These are phyloP conservation scores for Abrostola triplasia DNA, from an alignment of 2,888 invertebrate genomes.

Conservation along the genomic window DNA sequence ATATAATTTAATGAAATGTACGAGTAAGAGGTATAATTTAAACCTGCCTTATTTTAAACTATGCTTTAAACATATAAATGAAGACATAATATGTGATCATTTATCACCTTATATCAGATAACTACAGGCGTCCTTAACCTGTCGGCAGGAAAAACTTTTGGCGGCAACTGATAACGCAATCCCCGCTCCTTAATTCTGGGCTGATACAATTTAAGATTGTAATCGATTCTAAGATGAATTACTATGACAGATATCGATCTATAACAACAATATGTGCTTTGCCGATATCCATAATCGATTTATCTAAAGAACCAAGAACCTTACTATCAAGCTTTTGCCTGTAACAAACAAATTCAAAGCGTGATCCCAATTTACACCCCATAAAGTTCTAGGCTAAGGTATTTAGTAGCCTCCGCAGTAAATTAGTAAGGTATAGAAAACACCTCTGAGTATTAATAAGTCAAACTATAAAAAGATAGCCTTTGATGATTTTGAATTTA, in stretches of 20 bases:
- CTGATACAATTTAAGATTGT: background rate
- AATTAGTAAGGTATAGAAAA: constrained; percentile 16
- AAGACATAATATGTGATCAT: too few species aligned
- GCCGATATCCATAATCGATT: background rate
- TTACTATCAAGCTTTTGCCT: background rate
- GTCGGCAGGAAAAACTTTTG: too few species aligned
- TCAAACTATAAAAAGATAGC: background rate
- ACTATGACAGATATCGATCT: background rate
- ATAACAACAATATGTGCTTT: background rate
- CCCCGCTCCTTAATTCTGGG: too few species aligned
- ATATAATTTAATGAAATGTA: too few species aligned
- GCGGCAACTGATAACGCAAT: too few species aligned
- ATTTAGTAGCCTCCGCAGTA: constrained; percentile 15
- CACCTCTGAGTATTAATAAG: constrained; percentile 2
- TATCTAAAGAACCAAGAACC: constrained; percentile 3
- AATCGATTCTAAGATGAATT: background rate
- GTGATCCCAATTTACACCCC: constrained; percentile 13
- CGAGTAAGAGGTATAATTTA: too few species aligned
- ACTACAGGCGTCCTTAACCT: too few species aligned
- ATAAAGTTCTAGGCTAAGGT: constrained; percentile 18
- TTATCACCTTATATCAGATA: too few species aligned
- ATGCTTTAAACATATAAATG: too few species aligned
- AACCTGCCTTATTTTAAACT: too few species aligned
- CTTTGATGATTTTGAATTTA: too few species aligned
- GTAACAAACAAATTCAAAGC: constrained; percentile 18